phyloP scores from a whole-genome alignment of 2,888 invertebrate species.

The Polietes domitor region DNA sequence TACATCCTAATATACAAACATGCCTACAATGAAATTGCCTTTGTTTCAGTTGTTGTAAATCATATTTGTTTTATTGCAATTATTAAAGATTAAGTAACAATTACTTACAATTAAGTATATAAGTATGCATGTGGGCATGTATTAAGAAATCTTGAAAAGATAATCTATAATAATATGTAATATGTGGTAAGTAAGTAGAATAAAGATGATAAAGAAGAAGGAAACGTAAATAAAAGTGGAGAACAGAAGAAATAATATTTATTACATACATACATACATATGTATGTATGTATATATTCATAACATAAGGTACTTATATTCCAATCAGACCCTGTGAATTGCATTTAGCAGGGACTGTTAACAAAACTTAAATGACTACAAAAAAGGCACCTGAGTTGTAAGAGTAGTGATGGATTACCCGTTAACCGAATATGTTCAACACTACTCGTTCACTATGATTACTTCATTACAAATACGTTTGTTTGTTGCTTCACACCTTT shows the following conservation, averaged over 20 bases:
- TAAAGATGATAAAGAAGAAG: conserved; percentile 6
- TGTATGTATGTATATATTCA: conserved; percentile 34
- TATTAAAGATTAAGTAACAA: conserved; percentile 65
- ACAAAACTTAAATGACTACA: conserved; percentile 77
- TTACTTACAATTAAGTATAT: conserved; percentile 52
- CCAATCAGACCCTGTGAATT: conserved; percentile 59
- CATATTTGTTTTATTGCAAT: conserved; percentile 33
- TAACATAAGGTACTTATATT: conserved; percentile 66
- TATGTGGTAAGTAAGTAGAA: no score
- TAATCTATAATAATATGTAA: conserved; percentile 1
- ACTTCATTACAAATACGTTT: conserved; percentile 3
- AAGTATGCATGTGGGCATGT: conserved; percentile 3
- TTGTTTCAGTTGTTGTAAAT: conserved; percentile 42
- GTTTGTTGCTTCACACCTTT: background rate
- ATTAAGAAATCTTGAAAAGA: conserved; percentile 48
- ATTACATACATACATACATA: conserved; percentile 40
- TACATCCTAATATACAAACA: no score
- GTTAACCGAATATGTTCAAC: background rate
- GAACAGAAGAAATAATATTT: conserved; percentile 7
- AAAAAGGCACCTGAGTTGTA: conserved; percentile 79
- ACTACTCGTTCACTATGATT: conserved; percentile 12
- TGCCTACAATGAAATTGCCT: background rate
- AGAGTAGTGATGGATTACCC: conserved; percentile 41
- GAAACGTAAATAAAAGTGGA: conserved; percentile 28
- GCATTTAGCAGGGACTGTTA: conserved; percentile 34